Evolutionary conservation across 2,113 vertebrate genomes (phyloP), one percentile per base, ranked within the genome.

Genomic region (Tragelaphus imberbis): DNA sequence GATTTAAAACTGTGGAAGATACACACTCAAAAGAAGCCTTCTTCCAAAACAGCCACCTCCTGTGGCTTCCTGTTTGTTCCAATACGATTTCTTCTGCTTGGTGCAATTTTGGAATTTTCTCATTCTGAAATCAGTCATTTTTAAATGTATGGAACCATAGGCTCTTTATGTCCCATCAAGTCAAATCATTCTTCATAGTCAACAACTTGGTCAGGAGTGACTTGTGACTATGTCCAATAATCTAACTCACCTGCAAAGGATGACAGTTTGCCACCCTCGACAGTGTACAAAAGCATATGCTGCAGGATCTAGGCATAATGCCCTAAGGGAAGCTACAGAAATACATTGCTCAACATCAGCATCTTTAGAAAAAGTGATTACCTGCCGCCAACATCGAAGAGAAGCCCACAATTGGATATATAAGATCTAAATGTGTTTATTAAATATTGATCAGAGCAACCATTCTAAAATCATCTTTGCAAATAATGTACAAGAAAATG

Each of bases 381-480:
- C 21, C 49, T 79, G 23, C 80, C 84, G 68, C 94, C 86, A 89
- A 58, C 33, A 88, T 17, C 55, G 82, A 93, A 96, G 44, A 58
- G 84, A 80, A 63, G 53, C 51, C 93, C 63, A 88, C 81, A 53
- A 71, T 9, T 85, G 40, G 55, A 88, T 89, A 68, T 36, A 81
- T 44, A 55, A 53, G 61, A 40, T 91, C 59, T 71, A 87, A 95
- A 80, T 40, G 87, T 92, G 92, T 95, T 98, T 97, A 93, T 97
- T 97, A 98, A 98, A 91, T 96, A 98, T 94, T 90, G 94, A 97
- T 94, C 92, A 71, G 28, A 84, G 58, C 40, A 91, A 61, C 58
- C 49, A 96, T 84, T 93, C 61, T 87, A 87, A 96, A 77, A 87
- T 47, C 77, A 94, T 56, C 47, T 27, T 95, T 89, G 58, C 63